These are phyloP conservation scores for Caenorhabditis briggsae DNA, from an alignment of 1,140 invertebrate genomes.

Conservation along the genomic window DNA sequence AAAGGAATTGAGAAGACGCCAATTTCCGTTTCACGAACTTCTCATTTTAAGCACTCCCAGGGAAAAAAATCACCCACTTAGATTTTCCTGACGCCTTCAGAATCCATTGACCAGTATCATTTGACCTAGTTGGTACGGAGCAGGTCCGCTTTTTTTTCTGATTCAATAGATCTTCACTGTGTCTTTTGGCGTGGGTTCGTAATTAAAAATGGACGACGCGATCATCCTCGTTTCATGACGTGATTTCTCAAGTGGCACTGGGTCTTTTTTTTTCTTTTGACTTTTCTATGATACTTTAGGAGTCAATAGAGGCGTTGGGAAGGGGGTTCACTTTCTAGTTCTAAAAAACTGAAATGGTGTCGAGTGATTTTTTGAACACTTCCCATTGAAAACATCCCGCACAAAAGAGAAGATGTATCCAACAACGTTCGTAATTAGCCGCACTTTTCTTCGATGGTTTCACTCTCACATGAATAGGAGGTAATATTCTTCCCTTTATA, in stretches of 20 bases:
- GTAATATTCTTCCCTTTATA: slow-evolving; percentile 7
- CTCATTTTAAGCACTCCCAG: neutral
- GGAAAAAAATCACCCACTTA: neutral
- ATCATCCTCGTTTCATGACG: slow-evolving; percentile 20
- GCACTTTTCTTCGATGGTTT: neutral
- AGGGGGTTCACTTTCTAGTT: no score
- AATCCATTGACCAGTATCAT: slow-evolving; percentile 1
- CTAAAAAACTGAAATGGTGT: no score
- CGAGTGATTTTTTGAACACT: neutral
- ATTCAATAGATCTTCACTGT: slow-evolving; percentile 26
- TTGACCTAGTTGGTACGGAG: slow-evolving; percentile 4
- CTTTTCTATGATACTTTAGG: neutral
- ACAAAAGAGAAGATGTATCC: neutral
- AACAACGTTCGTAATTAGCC: slow-evolving; percentile 4
- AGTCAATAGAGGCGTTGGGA: no score
- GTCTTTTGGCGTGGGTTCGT: slow-evolving; percentile 26
- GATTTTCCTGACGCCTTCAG: neutral
- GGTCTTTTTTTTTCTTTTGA: neutral
- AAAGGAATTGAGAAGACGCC: slow-evolving; percentile 23
- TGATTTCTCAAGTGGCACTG: slow-evolving; percentile 38
- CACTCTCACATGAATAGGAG: neutral
- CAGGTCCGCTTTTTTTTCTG: neutral
- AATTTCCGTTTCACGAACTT: slow-evolving; percentile 33
- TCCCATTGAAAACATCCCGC: neutral
- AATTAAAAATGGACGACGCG: slow-evolving; percentile 51